Percentiles rank a stretch among this genome's conserved stretches.
Conservation (phyloP, 2,797 vertebrate genomes). For the Rhadinocentrus ornatus region DNA sequence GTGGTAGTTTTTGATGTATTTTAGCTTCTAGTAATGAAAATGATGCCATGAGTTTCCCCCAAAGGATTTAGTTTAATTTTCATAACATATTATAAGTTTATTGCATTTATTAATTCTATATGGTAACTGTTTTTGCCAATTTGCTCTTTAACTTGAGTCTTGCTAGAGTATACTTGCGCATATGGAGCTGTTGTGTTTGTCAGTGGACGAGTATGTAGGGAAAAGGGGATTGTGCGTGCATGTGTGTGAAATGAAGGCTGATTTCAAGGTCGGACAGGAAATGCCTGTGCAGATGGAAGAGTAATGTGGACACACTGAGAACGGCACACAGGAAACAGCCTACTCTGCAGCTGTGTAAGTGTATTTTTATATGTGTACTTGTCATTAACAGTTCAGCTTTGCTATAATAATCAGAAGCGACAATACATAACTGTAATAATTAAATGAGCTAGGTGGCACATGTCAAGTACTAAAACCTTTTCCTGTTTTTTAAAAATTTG, state of each 20-base stretch:
- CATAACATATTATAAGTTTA: conserved; percentile 47
- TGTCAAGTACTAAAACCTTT: neutral
- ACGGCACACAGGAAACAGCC: conserved; percentile 77
- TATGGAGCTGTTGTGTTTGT: conserved; percentile 14
- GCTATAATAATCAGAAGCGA: conserved; percentile 21
- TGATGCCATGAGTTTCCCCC: conserved; percentile 24
- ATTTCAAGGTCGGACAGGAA: conserved; percentile 79
- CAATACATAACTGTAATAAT: conserved; percentile 27
- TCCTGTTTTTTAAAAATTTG: neutral
- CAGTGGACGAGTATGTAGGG: conserved; percentile 24
- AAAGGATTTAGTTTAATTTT: conserved; percentile 34
- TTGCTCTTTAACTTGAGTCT: conserved; percentile 26
- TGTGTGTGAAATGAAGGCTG: conserved; percentile 50
- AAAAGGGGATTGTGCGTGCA: conserved; percentile 42
- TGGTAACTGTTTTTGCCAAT: conserved; percentile 37
- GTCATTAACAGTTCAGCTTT: conserved; percentile 49
- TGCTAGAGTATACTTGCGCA: conserved; percentile 12
- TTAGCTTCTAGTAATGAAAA: conserved; percentile 54
- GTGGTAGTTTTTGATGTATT: conserved; percentile 33
- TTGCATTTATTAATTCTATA: conserved; percentile 38
- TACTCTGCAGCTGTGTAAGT: conserved; percentile 69
- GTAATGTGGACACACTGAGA: conserved; percentile 72
- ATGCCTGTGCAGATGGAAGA: conserved; percentile 80
- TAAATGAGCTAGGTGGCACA: conserved; percentile 21
- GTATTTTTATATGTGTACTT: conserved; percentile 42